Base-by-base conservation (phyloP, 2,888 invertebrate species). In the Agrochola lychnidis region DNA sequence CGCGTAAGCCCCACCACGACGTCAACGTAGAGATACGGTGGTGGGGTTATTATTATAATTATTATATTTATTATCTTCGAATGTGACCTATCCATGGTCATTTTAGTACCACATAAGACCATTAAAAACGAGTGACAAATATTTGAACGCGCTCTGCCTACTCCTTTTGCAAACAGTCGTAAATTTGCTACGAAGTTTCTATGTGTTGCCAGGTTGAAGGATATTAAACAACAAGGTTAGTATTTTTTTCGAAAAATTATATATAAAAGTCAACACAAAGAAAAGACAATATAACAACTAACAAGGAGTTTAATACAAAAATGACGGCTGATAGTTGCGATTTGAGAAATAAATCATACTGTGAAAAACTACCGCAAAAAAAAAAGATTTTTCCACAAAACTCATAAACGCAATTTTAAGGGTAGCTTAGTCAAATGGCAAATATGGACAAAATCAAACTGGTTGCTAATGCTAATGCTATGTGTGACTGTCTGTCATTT, bases 81-180 rank as follows among this genome's bases (percentile, higher is more conserved):
- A 59, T 59, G 45, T 82, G 76, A 82, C 82, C 79, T 82, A 75
- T 71, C 36, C 19, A 48, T 61, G 69, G 62, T 62, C 22, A 70
- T 40, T 78, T 61, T 62, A 70, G 25, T 59, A 72, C 42, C 30
- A 61, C 40, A 25, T 45, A 62, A 57, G 45, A 69, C 30, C 59
- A 61, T 75, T 77, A 72, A 71, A 70, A 73, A 66, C 67, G 76
- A 72, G 51, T 51, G 36, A 69, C 78, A 79, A 82, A 87, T 82
- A 86, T 82, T 86, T 61, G 51, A 61, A 81, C 63, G 42, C 36
- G 59, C 73, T 78, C 53, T 70, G 80, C 30, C 70, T 30, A 30
- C 30, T 62, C 63, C 40, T 68, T 84, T 81, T 78, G 78, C 81
- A 85, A 87, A 89, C 77, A 88, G 81, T 81, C 89, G 83, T 88